These are phyloP conservation scores for Mycteria americana DNA, from an alignment of 2,797 vertebrate species.

Conservation along the genomic window DNA sequence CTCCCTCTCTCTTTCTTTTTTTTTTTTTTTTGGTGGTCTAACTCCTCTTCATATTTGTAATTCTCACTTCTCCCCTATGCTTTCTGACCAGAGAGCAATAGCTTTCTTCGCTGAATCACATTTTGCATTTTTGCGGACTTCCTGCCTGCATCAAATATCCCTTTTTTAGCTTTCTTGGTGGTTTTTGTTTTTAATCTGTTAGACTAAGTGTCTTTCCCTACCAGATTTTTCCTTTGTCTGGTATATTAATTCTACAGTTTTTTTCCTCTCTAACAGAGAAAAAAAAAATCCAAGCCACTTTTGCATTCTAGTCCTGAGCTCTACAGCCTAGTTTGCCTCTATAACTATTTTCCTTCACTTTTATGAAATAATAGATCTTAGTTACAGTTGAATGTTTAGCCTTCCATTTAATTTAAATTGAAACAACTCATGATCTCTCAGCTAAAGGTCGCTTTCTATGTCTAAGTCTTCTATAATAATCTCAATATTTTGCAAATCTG, in stretches of 20 bases:
- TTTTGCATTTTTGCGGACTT: neutral
- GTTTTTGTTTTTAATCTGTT: neutral
- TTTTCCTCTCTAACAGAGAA: neutral
- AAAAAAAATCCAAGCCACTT: neutral
- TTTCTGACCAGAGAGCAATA: neutral
- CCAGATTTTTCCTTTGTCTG: neutral
- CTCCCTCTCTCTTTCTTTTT: neutral
- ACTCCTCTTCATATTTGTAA: neutral
- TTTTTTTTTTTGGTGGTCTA: neutral
- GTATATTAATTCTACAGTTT: neutral
- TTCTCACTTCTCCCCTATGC: neutral
- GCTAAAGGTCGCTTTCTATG: neutral
- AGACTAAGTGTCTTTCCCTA: neutral
- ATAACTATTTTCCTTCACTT: neutral
- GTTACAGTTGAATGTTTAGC: conserved; percentile 12
- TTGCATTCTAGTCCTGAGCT: neutral
- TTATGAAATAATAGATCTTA: conserved; percentile 19
- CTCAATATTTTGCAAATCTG: neutral
- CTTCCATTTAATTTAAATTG: conserved; percentile 28
- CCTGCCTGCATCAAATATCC: neutral
- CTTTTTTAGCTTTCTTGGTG: neutral
- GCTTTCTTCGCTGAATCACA: neutral
- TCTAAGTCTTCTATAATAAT: neutral
- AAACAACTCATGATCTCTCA: neutral
- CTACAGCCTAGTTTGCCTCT: neutral